Conservation (phyloP, 2,113 vertebrate genomes). For the Zeus faber region DNA sequence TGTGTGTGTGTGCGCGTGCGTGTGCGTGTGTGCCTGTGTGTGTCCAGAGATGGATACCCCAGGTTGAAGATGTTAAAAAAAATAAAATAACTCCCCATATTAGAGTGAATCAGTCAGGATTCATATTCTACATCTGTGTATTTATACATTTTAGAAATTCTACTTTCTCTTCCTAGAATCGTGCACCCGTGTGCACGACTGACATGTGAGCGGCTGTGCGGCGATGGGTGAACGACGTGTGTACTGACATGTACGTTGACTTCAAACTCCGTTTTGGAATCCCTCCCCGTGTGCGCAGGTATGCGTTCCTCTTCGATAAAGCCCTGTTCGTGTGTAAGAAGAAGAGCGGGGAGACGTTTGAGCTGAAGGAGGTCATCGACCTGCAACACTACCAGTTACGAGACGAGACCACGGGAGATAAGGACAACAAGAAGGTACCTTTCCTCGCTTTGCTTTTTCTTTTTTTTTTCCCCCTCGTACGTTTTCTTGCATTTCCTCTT, state of each 20-base stretch:
- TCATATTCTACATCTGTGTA: no score
- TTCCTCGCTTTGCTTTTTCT: neutral
- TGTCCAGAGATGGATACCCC: no score
- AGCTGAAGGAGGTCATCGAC: slow-evolving; percentile 85
- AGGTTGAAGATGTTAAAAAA: no score
- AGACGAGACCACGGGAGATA: slow-evolving; percentile 77
- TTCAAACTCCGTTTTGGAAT: no score
- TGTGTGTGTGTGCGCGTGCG: neutral
- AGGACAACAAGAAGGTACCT: slow-evolving; percentile 87
- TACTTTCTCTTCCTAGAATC: no score
- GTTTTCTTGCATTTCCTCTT: neutral
- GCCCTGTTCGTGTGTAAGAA: slow-evolving; percentile 92
- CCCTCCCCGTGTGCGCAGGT: slow-evolving; percentile 68
- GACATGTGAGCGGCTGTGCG: neutral
- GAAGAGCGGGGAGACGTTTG: slow-evolving; percentile 85
- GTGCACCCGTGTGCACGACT: slow-evolving; percentile 35
- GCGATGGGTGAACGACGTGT: neutral
- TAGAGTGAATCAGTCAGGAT: no score
- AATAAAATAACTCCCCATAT: no score
- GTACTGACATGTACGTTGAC: no score
- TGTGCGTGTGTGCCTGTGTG: neutral
- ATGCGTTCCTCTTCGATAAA: slow-evolving; percentile 91
- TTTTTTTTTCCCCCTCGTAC: no score
- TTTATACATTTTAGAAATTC: no score
- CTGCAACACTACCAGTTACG: slow-evolving; percentile 84